These are phyloP conservation scores for Uropetala carovei DNA, from an alignment of 2,888 invertebrate species.

Conservation along the genomic window DNA sequence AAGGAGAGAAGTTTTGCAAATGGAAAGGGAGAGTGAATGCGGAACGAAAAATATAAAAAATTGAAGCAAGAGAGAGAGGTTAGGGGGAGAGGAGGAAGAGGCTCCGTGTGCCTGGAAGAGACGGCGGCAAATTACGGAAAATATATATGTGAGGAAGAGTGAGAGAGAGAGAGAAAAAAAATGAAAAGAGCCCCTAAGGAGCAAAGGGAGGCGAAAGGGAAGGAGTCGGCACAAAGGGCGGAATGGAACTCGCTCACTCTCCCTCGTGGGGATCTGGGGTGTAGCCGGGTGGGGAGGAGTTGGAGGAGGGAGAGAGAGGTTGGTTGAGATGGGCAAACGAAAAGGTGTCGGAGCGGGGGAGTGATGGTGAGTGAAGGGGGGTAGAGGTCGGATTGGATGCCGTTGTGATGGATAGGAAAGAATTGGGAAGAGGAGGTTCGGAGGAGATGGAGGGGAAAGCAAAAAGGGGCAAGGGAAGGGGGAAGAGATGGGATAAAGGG, in stretches of 20 bases:
- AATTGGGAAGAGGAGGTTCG: slow-evolving; percentile 34
- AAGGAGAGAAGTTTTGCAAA: slow-evolving; percentile 61
- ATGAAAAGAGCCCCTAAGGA: slow-evolving; percentile 65
- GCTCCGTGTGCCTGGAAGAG: slow-evolving; percentile 61
- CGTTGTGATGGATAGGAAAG: slow-evolving; percentile 61
- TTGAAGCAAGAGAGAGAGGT: slow-evolving; percentile 51
- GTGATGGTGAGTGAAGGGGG: not conserved
- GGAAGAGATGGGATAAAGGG: too few species aligned
- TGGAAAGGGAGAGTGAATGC: slow-evolving; percentile 65
- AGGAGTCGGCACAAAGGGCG: not conserved
- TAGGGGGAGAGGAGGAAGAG: slow-evolving; percentile 27
- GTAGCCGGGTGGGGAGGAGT: not conserved
- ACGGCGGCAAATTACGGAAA: slow-evolving; percentile 65
- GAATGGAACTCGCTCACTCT: not conserved
- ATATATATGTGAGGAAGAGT: not conserved
- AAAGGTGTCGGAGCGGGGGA: slow-evolving; percentile 51
- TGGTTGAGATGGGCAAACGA: not conserved
- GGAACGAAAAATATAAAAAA: slow-evolving; percentile 35
- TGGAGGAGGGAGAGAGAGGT: not conserved
- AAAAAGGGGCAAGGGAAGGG: not conserved
- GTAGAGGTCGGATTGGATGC: slow-evolving; percentile 42
- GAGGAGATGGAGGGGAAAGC: not conserved
- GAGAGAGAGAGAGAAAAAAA: slow-evolving; percentile 6
- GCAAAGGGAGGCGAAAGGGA: slow-evolving; percentile 45
- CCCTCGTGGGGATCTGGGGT: too few species aligned